Evolutionary conservation across 2,888 invertebrate genomes (phyloP), one percentile per base, ranked within the genome.

Genomic region (Orthosia incerta): DNA sequence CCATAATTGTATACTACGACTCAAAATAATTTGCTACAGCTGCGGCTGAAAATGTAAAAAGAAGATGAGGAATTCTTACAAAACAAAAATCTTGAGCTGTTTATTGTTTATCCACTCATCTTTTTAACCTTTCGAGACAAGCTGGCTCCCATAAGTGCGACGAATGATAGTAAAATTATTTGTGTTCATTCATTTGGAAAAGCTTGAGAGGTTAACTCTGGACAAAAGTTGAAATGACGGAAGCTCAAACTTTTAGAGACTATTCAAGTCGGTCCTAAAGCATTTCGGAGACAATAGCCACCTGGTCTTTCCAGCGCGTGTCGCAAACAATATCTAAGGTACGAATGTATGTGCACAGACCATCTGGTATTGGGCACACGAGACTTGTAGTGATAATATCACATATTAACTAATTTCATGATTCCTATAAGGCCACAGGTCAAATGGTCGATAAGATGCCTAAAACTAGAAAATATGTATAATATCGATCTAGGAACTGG

Each of bases 341-440:
- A 80, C 60, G 18, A 48, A 20, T 15, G 12, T 51, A 57, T 70
- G 48, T 80, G 56, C 11, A 63, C 62, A 56, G 46, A 79, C 51
- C 60, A 57, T 55, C 31, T 64, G 55, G 76, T 80, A 80, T 76
- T 80, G 63, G 59, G 76, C 66, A 81, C 71, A 76, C 26, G 57
- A n/a, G n/a, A 45, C 51, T 60, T 46, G 45, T 18, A 3, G 61
- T 67, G 79, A 79, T 81, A 81, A 76, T 23, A 79, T 79, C 79
- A 63, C 48, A 57, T n/a, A 39, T 9, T 39, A 71, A 20, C 39
- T 26, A 76, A 71, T 56, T 57, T 53, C 63, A 53, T 39, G 45
- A 64, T 51, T 53, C 56, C 63, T 56, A 48, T 66, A 26, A 39
- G 46, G 26, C 18, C 56, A 60, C 20, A 76, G 76, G 72, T 76